Evolutionary conservation across 2,888 invertebrate genomes (phyloP), one percentile per base, ranked within the genome.

Genomic region (Rotaria socialis): DNA sequence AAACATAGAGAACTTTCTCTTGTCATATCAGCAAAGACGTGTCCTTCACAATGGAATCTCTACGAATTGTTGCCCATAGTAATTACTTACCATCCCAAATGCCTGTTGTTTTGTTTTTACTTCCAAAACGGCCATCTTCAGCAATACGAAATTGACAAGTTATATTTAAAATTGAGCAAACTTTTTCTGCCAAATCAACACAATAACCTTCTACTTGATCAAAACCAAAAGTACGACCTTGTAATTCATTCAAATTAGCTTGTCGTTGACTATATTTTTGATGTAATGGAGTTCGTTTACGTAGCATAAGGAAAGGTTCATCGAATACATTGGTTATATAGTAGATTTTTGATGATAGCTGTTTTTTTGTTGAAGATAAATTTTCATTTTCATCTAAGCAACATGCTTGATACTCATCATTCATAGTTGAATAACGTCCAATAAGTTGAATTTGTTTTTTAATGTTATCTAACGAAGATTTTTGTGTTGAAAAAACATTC

Each of bases 181-280:
- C 94, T 88, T 95, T 92, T 89, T 95, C 94, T 6, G 95, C 94
- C 60, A 97, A 92, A 90, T 97, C 97, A 90, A 96, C 95, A 92
- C 96, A 96, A 91, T 96, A 97, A 85, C 97, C 80, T 47, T 80
- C 47, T n/a, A 80, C 0, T 80, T 80, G n/a, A 47, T 80, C 14
- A 24, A 80, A 47, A 47, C 14, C n/a, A n/a, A 80, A 80, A n/a
- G 47, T 47, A 5, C 14, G 80, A n/a, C 80, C 80, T 41, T 5
- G 47, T 47, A 80, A 80, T 80, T 80, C 47, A 1, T 24, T 47
- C 47, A 47, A 47, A 47, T 43, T 24, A 4, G n/a, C 24, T 47
- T 80, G 43, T n/a, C 5, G 5, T 80, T 35, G 43, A 80, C 10
- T 80, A 80, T 80, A 43, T 19, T 6, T 80, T 47, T 8, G 1